Evolutionary conservation across 2,888 invertebrate genomes (phyloP).

Genomic region (Drosophila mimetica): DNA sequence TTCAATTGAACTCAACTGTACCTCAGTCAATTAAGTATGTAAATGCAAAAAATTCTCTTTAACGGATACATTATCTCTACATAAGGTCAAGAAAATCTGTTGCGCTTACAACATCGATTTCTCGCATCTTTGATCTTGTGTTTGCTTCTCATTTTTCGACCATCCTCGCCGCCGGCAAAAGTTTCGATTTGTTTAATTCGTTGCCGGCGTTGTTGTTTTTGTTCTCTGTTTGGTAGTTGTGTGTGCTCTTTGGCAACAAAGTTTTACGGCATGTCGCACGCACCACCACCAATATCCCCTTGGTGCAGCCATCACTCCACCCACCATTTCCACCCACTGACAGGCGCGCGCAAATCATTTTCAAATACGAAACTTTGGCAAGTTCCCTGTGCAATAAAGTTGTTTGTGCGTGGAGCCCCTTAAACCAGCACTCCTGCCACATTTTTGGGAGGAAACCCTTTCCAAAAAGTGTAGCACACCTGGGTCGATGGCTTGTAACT

Average conservation of each 20-base stretch:
- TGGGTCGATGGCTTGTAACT: slow-evolving; percentile 53
- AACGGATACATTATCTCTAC: too few species aligned
- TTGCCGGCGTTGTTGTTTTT: slow-evolving; percentile 43
- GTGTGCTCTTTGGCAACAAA: slow-evolving; percentile 69
- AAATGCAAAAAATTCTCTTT: neutral
- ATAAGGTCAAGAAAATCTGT: neutral
- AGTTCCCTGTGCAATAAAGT: slow-evolving; percentile 70
- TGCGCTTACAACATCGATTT: slow-evolving; percentile 10
- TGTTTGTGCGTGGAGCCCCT: slow-evolving; percentile 49
- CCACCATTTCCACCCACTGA: slow-evolving; percentile 1
- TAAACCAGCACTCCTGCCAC: neutral
- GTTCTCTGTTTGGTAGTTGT: slow-evolving; percentile 28
- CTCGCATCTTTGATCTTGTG: slow-evolving; percentile 15
- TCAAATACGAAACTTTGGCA: slow-evolving; percentile 71
- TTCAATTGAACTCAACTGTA: neutral
- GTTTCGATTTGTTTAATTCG: slow-evolving; percentile 73
- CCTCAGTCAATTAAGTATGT: neutral
- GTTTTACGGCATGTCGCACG: slow-evolving; percentile 65
- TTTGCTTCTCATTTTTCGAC: neutral
- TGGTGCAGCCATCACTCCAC: neutral
- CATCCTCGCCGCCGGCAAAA: slow-evolving; percentile 12
- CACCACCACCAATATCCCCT: slow-evolving; percentile 20
- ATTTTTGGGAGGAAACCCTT: too few species aligned
- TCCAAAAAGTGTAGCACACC: slow-evolving; percentile 7
- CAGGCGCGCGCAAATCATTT: slow-evolving; percentile 68